A percentile compares a stretch with the other conserved stretches of the same genome.
These are phyloP conservation scores for Antennarius striatus DNA, from an alignment of 2,113 vertebrate species.

Conservation along the genomic window DNA sequence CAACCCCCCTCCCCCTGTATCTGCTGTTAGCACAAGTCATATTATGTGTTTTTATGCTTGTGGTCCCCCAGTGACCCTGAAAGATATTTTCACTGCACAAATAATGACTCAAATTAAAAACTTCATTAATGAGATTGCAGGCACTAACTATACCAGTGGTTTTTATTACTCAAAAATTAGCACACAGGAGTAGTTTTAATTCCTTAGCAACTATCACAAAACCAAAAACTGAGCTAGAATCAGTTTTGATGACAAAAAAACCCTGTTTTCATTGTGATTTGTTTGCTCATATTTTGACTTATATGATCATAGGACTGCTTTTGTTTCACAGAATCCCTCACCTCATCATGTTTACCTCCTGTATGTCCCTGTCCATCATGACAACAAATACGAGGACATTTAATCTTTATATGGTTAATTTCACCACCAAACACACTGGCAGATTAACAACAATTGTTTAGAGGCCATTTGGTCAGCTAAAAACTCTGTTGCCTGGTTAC, in stretches of 20 bases:
- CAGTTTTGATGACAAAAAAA: background rate
- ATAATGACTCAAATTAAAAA: slow-evolving; percentile 9
- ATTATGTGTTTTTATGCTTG: background rate
- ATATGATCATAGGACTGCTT: too few relatives aligned
- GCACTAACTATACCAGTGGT: slow-evolving; percentile 3
- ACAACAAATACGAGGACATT: too few relatives aligned
- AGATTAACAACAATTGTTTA: background rate
- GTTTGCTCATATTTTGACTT: too few relatives aligned
- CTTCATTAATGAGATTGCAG: slow-evolving; percentile 16
- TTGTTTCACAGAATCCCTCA: too few relatives aligned
- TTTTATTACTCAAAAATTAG: slow-evolving; percentile 8
- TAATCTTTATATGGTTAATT: background rate
- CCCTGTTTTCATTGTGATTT: too few relatives aligned
- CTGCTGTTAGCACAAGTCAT: too few relatives aligned
- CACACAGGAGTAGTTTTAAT: background rate
- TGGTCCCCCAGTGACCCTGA: background rate
- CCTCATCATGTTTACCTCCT: too few relatives aligned
- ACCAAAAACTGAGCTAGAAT: background rate
- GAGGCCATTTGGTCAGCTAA: background rate
- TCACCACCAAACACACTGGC: slow-evolving; percentile 11
- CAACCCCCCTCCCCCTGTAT: too few relatives aligned
- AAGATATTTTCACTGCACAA: background rate
- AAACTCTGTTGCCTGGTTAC: background rate
- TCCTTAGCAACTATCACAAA: background rate
- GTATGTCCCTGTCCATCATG: too few relatives aligned